Evolutionary conservation across 1,140 invertebrate species (phyloP).

Genomic region (Drosophila littoralis): DNA sequence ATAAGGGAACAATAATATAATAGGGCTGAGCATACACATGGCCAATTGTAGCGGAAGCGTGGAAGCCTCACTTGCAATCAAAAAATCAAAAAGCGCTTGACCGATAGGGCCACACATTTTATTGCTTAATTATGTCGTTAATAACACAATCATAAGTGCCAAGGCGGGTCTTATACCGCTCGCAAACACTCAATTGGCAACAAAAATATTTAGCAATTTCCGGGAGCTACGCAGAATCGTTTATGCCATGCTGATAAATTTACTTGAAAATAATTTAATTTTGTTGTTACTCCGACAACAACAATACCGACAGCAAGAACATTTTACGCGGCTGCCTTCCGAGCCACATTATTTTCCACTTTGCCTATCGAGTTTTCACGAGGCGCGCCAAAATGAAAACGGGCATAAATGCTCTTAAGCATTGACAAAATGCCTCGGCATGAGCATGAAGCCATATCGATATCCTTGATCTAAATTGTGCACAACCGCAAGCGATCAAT

Average conservation of each 20-base stretch:
- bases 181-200: constrained; percentile 63
- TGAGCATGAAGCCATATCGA: constrained; percentile 65
- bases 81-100: constrained; percentile 48
- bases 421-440: constrained; percentile 76
- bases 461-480: constrained; percentile 81
- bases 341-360: constrained; percentile 77
- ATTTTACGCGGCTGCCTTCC: constrained; percentile 43
- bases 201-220: constrained; percentile 79
- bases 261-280: constrained; percentile 75
- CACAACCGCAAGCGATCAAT: constrained; percentile 80
- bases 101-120: constrained; percentile 37
- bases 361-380: constrained; percentile 69
- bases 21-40: neutral
- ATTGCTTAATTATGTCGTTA: constrained; percentile 79
- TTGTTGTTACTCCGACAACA: constrained; percentile 45
- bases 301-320: neutral
- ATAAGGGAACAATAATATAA: neutral
- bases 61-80: constrained; percentile 3
- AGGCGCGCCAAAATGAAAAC: constrained; percentile 69
- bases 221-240: constrained; percentile 45
- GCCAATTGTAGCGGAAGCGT: constrained; percentile 1
- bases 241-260: constrained; percentile 67
- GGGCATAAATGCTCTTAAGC: constrained; percentile 73
- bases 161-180: constrained; percentile 10
- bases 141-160: constrained; percentile 63